These are phyloP conservation scores for Ctenoplectra terminalis DNA, from an alignment of 1,140 invertebrate species.

Conservation along the genomic window DNA sequence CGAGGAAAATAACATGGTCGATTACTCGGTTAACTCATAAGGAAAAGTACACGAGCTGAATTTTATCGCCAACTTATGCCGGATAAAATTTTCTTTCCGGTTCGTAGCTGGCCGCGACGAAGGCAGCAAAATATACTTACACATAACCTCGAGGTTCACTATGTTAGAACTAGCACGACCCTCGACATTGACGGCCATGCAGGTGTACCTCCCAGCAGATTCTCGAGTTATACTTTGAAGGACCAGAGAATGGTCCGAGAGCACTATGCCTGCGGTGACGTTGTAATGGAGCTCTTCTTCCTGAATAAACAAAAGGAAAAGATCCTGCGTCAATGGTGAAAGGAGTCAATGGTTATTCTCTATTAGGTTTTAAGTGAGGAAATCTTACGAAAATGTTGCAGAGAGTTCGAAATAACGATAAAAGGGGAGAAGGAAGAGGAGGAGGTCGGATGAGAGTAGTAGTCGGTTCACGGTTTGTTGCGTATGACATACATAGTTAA, in stretches of 20 bases:
- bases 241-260: conserved; percentile 85
- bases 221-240: conserved; percentile 85
- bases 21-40: not conserved
- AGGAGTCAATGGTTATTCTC: too few species aligned
- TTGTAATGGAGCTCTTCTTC: conserved; percentile 84
- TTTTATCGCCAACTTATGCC: not conserved
- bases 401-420: not conserved
- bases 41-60: not conserved
- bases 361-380: not conserved
- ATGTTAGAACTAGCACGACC: conserved; percentile 84
- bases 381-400: not conserved
- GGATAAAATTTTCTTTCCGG: not conserved
- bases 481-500: conserved; percentile 30
- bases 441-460: not conserved
- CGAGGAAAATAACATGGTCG: not conserved
- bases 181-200: conserved; percentile 84
- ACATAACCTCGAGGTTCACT: conserved; percentile 84
- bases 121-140: conserved; percentile 81
- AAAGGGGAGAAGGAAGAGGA: too few species aligned
- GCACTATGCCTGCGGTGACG: conserved; percentile 83
- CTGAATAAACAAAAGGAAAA: conserved; percentile 73
- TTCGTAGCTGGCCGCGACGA: not conserved
- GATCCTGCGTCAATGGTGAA: conserved; percentile 45
- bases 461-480: not conserved
- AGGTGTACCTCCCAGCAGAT: conserved; percentile 85